A percentile compares a stretch with the other conserved stretches of the same genome.
These are phyloP conservation scores for Nomada goodeniana DNA, from an alignment of 2,888 invertebrate species.

Conservation along the genomic window DNA sequence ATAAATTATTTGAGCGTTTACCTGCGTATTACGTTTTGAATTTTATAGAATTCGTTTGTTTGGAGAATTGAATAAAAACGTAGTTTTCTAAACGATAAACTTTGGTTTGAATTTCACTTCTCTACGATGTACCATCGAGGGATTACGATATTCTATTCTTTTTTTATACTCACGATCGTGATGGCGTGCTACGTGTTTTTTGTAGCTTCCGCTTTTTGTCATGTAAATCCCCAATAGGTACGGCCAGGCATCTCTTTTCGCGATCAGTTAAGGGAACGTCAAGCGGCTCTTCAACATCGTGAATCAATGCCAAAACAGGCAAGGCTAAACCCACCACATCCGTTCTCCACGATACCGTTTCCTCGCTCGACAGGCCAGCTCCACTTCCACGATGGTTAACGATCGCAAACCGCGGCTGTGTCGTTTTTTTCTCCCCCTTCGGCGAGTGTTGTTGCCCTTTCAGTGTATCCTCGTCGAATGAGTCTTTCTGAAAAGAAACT, in stretches of 20 bases:
- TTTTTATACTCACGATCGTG: slow-evolving; percentile 65
- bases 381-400: slow-evolving; percentile 48
- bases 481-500: slow-evolving; percentile 83
- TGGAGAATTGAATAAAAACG: background rate
- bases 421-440: slow-evolving; percentile 64
- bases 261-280: slow-evolving; percentile 79
- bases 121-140: background rate
- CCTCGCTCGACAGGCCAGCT: slow-evolving; percentile 46
- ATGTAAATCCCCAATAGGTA: slow-evolving; percentile 80
- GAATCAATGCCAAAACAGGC: slow-evolving; percentile 58
- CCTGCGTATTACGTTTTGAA: too few relatives aligned
- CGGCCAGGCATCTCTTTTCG: slow-evolving; percentile 82
- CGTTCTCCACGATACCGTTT: slow-evolving; percentile 68
- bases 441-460: slow-evolving; percentile 44
- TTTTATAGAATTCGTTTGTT: too few relatives aligned
- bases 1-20: too few relatives aligned
- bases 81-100: background rate
- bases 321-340: slow-evolving; percentile 57
- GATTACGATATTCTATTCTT: background rate
- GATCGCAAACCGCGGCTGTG: slow-evolving; percentile 47
- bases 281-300: slow-evolving; percentile 53
- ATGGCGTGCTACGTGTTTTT: slow-evolving; percentile 76
- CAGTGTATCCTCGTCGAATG: slow-evolving; percentile 73
- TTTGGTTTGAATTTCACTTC: too few relatives aligned
- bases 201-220: slow-evolving; percentile 81